Conservation (phyloP, 1,140 invertebrate genomes). For the Thaumetopoea pityocampa region DNA sequence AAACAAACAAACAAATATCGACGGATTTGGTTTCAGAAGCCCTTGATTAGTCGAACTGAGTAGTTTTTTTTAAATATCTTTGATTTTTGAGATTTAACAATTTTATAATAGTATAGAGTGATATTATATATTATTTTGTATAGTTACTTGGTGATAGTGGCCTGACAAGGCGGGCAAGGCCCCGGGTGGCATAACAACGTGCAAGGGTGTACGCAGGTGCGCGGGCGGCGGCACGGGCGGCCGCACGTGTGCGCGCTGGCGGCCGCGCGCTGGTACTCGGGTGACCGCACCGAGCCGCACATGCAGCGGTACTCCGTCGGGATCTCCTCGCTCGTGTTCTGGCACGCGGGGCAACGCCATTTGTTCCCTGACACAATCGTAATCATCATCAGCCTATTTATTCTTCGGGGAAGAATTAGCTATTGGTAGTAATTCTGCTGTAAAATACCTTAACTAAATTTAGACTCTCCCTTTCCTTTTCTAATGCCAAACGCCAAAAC, state of each 20-base stretch:
- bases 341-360: conserved; percentile 96
- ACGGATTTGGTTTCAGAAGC: no score
- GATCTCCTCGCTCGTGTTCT: conserved; percentile 81
- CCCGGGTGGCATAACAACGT: conserved; percentile 94
- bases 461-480: no score
- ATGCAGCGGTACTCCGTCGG: conserved; percentile 89
- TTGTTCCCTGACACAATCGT: conserved; percentile 77
- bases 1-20: no score
- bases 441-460: no score
- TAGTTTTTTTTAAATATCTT: no score
- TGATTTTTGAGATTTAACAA: no score
- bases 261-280: conserved; percentile 83
- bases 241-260: conserved; percentile 91
- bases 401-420: no score
- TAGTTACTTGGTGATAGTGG: conserved; percentile 71
- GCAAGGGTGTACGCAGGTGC: conserved; percentile 88
- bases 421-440: no score
- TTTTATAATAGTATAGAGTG: no score
- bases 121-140: neutral
- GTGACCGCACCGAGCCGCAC: conserved; percentile 86
- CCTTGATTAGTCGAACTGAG: no score
- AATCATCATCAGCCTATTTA: no score
- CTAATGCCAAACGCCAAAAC: no score
- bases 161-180: conserved; percentile 87
- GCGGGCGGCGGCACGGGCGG: conserved; percentile 84